Conservation (phyloP, 2,888 invertebrate species). For the Sphaerophoria rueppellii region DNA sequence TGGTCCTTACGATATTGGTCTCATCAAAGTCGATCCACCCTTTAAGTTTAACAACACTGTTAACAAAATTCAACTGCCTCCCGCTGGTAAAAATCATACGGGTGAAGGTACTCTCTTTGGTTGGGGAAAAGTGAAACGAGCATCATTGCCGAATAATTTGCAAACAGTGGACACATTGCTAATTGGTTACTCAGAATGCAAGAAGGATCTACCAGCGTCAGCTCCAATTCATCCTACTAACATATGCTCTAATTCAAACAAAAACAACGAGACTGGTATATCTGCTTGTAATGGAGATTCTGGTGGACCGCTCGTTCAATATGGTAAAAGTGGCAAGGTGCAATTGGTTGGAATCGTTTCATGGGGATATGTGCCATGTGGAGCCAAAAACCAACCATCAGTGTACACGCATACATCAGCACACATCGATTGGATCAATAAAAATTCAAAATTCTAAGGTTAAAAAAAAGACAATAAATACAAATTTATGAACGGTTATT, state of each 20-base stretch:
- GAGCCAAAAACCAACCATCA: conserved; percentile 80
- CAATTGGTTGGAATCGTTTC: conserved; percentile 83
- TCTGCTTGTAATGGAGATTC: conserved; percentile 83
- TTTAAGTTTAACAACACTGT: conserved; percentile 79
- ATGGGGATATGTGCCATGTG: conserved; percentile 83
- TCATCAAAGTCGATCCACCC: conserved; percentile 80
- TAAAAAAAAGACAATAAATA: background rate
- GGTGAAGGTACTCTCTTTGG: conserved; percentile 81
- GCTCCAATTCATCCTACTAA: conserved; percentile 79
- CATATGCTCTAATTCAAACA: conserved; percentile 82
- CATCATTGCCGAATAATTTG: conserved; percentile 75
- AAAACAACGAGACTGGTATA: conserved; percentile 77
- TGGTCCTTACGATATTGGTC: conserved; percentile 84
- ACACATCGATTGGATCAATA: conserved; percentile 81
- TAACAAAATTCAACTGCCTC: conserved; percentile 80
- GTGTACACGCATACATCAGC: conserved; percentile 82
- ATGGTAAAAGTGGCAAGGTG: conserved; percentile 63
- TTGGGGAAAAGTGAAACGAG: conserved; percentile 81
- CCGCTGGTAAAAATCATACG: conserved; percentile 75
- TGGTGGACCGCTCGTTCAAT: conserved; percentile 79
- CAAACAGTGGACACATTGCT: conserved; percentile 78
- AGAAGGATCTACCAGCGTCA: conserved; percentile 73
- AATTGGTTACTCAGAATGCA: conserved; percentile 76
- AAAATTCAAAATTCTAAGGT: conserved; percentile 61
- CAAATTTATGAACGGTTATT: background rate